phyloP scores from a whole-genome alignment of 2,888 invertebrate species.

The Eubasilissa splendida region DNA sequence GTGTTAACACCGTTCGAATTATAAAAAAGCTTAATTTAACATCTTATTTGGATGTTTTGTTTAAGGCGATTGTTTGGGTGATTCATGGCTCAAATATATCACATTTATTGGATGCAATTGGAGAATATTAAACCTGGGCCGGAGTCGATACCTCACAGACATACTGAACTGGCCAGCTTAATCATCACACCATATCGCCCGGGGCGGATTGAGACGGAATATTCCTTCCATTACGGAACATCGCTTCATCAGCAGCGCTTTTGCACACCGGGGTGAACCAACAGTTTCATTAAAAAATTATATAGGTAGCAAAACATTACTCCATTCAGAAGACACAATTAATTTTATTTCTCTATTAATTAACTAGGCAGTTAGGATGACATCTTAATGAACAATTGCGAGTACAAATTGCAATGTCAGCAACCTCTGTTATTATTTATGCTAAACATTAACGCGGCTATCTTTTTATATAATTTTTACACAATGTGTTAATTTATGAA shows the following conservation, averaged over 20 bases:
- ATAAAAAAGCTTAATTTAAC: conserved; percentile 45
- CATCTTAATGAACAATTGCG: too few relatives aligned
- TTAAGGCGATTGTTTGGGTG: conserved; percentile 22
- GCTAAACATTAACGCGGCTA: too few relatives aligned
- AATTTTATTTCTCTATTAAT: too few relatives aligned
- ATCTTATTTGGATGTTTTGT: conserved; percentile 45
- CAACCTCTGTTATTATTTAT: too few relatives aligned
- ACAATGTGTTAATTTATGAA: too few relatives aligned
- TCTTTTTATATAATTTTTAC: too few relatives aligned
- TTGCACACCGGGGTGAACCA: too few relatives aligned
- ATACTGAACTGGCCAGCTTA: conserved; percentile 3
- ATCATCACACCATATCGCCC: conserved; percentile 11
- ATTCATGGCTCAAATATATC: conserved; percentile 41
- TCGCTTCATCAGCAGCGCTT: neutral
- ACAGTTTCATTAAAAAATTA: too few relatives aligned
- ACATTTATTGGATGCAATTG: conserved; percentile 30
- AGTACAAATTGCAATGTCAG: too few relatives aligned
- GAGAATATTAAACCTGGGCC: neutral
- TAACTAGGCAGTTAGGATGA: too few relatives aligned
- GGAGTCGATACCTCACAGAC: neutral
- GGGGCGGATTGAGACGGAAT: neutral
- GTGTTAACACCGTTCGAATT: conserved; percentile 47
- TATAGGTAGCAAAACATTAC: too few relatives aligned
- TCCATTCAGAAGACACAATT: too few relatives aligned
- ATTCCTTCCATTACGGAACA: neutral